Percentiles rank a stretch among this genome's conserved stretches.
Evolutionary conservation across 2,797 vertebrate genomes (phyloP).

Genomic region (Adelosebastes latens): DNA sequence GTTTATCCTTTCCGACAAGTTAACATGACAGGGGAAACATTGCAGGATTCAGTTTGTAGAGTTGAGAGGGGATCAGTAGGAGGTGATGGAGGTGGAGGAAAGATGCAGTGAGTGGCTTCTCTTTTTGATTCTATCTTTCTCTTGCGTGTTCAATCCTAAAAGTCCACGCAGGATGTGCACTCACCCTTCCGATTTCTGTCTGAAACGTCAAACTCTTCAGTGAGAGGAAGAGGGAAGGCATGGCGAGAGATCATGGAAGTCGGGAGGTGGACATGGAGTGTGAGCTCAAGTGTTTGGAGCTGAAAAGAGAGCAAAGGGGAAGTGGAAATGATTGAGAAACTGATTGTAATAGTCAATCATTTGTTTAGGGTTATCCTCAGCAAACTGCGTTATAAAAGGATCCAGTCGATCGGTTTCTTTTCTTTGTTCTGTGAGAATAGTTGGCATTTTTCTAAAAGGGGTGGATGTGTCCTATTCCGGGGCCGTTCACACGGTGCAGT

Average conservation of each 20-base stretch:
- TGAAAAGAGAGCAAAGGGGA: background rate
- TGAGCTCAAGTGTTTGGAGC: background rate
- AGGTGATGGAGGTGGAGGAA: background rate
- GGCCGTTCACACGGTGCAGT: background rate
- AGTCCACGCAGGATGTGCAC: background rate
- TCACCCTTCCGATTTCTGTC: background rate
- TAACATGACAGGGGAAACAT: background rate
- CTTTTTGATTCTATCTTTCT: background rate
- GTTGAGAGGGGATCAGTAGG: background rate
- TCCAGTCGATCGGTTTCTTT: background rate
- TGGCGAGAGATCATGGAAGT: background rate
- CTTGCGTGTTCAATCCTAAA: background rate
- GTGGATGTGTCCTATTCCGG: background rate
- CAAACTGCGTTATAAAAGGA: background rate
- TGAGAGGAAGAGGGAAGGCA: background rate
- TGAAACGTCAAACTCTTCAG: background rate
- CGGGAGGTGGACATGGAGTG: background rate
- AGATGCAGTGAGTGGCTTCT: background rate
- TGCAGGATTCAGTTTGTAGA: background rate
- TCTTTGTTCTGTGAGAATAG: background rate
- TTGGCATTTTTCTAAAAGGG: too few relatives aligned
- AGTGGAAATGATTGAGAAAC: background rate
- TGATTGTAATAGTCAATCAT: fast-evolving
- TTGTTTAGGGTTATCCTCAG: background rate
- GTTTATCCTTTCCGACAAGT: too few relatives aligned